Evolutionary conservation across 2,888 invertebrate species (phyloP), one percentile per base, ranked within the genome.

Genomic region (Perizoma flavofasciatum): DNA sequence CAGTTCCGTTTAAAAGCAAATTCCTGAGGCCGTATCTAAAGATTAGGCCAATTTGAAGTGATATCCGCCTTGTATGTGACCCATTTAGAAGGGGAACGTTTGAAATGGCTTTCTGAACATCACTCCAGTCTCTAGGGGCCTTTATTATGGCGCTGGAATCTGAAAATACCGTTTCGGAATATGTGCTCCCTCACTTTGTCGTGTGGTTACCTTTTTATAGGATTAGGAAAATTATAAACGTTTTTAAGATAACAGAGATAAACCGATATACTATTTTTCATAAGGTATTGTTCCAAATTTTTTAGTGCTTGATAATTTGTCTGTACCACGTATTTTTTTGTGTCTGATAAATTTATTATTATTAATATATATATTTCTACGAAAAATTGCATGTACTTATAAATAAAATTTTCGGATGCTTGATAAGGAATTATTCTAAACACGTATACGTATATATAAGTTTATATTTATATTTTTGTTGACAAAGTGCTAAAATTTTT

Each of bases 41-140:
- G 85, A 85, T 85, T 85, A 85, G 78, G 75, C 79, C 83, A 81
- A 83, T 84, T 84, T 80, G 71, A 76, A 71, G 72, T 77, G 78
- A 81, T 83, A 80, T 79, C 78, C 78, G 73, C 71, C 72, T 74
- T 74, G 74, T 77, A 70, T 79, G 78, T 69, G 79, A 75, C 78
- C 81, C 78, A 78, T 81, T 83, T 81, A 73, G 72, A 72, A 79
- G 76, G 71, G 72, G 73, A 74, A 75, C 74, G 78, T 76, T 74
- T 78, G 76, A 78, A 85, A 85, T 83, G 78, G 81, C 73, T 81
- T 83, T 79, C 78, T 78, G 79, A 82, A 78, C 77, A 81, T 78
- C 73, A 75, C 69, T 69, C 66, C 65, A 69, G 70, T 75, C 77
- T 78, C 77, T 67, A 66, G 75, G 70, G 77, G 72, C 69, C 68